phyloP scores from a whole-genome alignment of 2,888 invertebrate species.

The Eurytoma californica region DNA sequence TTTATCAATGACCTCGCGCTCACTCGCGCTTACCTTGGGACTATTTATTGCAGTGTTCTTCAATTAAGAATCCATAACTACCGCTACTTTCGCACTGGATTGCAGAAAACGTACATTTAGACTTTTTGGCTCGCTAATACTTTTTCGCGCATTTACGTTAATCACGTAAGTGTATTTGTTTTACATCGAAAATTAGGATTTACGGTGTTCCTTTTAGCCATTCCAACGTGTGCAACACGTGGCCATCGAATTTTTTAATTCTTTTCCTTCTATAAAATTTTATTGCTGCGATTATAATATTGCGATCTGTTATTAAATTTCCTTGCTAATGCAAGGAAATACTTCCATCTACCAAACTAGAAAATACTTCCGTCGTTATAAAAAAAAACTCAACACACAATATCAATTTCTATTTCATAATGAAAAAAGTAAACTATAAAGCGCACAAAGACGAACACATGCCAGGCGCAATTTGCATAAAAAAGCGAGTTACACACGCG shows the following conservation, averaged over 20 bases:
- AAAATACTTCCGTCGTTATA: too few relatives aligned
- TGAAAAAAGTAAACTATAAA: too few relatives aligned
- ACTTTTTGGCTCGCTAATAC: neutral
- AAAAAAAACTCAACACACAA: too few relatives aligned
- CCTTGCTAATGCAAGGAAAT: too few relatives aligned
- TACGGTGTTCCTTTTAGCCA: neutral
- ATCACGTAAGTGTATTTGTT: constrained; percentile 5
- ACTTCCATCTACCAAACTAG: too few relatives aligned
- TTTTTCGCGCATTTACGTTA: constrained; percentile 3
- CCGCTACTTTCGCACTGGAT: constrained; percentile 1
- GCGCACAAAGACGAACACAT: neutral
- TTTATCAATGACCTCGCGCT: constrained; percentile 35
- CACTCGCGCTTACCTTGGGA: constrained; percentile 40
- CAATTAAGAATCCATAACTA: constrained; percentile 31
- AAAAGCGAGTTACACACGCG: neutral
- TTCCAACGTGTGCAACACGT: neutral
- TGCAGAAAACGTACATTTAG: neutral
- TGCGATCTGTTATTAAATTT: too few relatives aligned
- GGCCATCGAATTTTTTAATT: neutral
- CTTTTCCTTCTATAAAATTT: too few relatives aligned
- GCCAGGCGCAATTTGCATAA: constrained; percentile 1
- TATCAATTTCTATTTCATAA: too few relatives aligned
- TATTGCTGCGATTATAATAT: too few relatives aligned
- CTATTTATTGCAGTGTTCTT: constrained; percentile 34
- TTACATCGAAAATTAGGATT: too few relatives aligned